Evolutionary conservation across 2,113 vertebrate species (phyloP).

Genomic region (Poeciliopsis turrubarensis): DNA sequence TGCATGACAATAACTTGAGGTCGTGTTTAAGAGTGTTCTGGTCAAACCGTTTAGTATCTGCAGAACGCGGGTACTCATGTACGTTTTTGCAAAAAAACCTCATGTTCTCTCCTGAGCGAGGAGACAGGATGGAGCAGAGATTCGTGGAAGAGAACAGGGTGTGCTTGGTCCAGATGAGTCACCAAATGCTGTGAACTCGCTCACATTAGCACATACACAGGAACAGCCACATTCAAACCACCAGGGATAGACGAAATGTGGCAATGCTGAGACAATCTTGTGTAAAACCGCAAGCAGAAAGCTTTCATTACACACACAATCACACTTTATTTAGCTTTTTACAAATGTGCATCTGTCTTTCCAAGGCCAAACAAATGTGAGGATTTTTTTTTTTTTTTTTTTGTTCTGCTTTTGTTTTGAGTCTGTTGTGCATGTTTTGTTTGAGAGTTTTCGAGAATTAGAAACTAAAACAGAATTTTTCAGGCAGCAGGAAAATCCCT

Average conservation of each 20-base stretch:
- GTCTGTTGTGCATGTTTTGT: neutral
- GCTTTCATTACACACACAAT: neutral
- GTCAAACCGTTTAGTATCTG: conserved; percentile 18
- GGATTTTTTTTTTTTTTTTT: neutral
- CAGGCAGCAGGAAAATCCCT: neutral
- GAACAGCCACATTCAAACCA: neutral
- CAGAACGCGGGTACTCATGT: conserved; percentile 29
- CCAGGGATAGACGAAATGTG: conserved; percentile 5
- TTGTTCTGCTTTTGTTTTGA: neutral
- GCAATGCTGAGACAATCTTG: conserved; percentile 2
- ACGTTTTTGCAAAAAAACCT: conserved; percentile 18
- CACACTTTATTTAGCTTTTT: conserved; percentile 9
- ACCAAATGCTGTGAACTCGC: conserved; percentile 19
- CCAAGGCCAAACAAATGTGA: neutral
- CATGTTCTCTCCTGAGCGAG: conserved; percentile 25
- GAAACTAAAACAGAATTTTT: neutral
- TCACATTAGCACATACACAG: conserved; percentile 6
- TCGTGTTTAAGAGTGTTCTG: neutral
- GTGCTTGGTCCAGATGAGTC: conserved; percentile 53
- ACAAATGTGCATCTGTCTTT: neutral
- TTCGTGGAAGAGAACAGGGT: conserved; percentile 51
- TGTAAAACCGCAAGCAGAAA: conserved; percentile 16
- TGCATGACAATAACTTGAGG: neutral
- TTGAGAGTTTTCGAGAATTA: neutral
- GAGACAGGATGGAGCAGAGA: conserved; percentile 37